Percentiles rank a stretch among this genome's conserved stretches.
Evolutionary conservation across 2,888 invertebrate species (phyloP).

Genomic region (Euplexia lucipara): DNA sequence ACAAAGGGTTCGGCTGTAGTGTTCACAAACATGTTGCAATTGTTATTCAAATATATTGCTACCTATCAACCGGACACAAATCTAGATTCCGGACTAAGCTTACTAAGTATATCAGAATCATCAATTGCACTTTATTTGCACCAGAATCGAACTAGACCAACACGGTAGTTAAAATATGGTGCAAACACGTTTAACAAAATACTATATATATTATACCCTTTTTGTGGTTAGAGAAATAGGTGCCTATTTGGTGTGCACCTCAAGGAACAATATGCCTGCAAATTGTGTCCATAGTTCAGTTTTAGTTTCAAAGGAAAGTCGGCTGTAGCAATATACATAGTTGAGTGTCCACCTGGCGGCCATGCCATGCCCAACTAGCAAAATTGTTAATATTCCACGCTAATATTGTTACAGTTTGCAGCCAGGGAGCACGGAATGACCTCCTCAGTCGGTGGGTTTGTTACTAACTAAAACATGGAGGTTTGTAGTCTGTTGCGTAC

Average conservation of each 20-base stretch:
- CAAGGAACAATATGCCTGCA: slow-evolving; percentile 34
- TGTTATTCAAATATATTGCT: no score
- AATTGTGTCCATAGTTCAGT: slow-evolving; percentile 54
- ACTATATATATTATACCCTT: no score
- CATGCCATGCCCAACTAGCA: slow-evolving; percentile 42
- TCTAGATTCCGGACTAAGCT: no score
- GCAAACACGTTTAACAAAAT: no score
- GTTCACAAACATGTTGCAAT: no score
- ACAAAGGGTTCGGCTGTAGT: no score
- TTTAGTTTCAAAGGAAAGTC: slow-evolving; percentile 60
- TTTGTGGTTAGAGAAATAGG: background rate
- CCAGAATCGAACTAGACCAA: no score
- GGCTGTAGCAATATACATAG: slow-evolving; percentile 53
- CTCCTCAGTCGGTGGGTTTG: slow-evolving; percentile 40
- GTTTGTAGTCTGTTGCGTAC: slow-evolving; percentile 1
- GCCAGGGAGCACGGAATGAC: slow-evolving; percentile 34
- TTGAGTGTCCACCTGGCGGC: slow-evolving; percentile 46
- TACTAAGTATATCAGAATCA: no score
- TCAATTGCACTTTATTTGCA: no score
- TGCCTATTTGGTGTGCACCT: slow-evolving; percentile 20
- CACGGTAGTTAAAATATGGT: no score
- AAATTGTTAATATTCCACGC: slow-evolving; percentile 63
- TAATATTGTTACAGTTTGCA: slow-evolving; percentile 63
- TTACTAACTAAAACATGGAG: slow-evolving; percentile 49
- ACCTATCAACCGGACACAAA: no score